A percentile compares a stretch with the other conserved stretches of the same genome.
Conservation (phyloP, 2,113 vertebrate genomes). For the Poeciliopsis prolifica region DNA sequence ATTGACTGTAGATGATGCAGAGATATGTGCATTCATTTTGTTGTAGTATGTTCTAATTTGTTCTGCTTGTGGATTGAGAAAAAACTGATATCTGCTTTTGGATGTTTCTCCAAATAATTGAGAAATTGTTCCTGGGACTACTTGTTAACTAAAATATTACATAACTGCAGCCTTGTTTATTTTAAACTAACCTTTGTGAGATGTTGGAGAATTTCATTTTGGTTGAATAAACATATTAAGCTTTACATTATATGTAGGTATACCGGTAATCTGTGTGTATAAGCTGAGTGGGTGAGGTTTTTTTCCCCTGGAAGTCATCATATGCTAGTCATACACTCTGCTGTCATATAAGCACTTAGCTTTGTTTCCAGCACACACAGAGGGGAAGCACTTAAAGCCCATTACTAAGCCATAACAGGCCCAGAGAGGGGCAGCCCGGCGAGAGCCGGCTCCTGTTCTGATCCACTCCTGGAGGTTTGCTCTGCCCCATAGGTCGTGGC, state of each 20-base stretch:
- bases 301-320: not conserved
- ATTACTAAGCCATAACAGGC: slow-evolving; percentile 64
- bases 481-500: slow-evolving; percentile 19
- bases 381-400: slow-evolving; percentile 58
- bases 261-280: not conserved
- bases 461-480: slow-evolving; percentile 8
- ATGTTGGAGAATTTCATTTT: too few species aligned
- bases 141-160: too few species aligned
- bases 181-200: too few species aligned
- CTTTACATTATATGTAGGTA: not conserved
- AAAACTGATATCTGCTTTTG: too few species aligned
- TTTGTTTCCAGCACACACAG: slow-evolving; percentile 31
- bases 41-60: too few species aligned
- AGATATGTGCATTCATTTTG: too few species aligned
- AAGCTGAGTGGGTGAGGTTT: not conserved
- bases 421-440: slow-evolving; percentile 31
- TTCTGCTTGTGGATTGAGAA: too few species aligned
- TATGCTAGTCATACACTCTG: slow-evolving; percentile 20
- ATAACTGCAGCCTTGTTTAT: too few species aligned
- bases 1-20: too few species aligned
- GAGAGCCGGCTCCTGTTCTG: slow-evolving; percentile 26
- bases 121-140: too few species aligned
- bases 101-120: too few species aligned
- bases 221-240: too few species aligned
- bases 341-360: slow-evolving; percentile 58